Evolutionary conservation across 2,888 invertebrate species (phyloP), one percentile per base, ranked within the genome.

Genomic region (Eristalis intricaria): DNA sequence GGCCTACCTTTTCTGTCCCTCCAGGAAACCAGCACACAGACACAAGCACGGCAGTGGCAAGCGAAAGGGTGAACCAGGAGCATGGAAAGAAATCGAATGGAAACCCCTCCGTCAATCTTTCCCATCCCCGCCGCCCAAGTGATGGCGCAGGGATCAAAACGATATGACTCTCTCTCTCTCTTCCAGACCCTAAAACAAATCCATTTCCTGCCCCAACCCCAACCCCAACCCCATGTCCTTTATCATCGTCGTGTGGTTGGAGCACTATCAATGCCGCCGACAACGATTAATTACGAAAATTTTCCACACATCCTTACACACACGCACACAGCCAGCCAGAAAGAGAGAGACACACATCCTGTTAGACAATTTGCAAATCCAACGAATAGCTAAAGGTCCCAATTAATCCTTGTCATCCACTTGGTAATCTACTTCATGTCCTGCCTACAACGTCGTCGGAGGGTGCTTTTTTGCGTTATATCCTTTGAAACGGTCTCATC

Each of bases 361-460:
- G 50, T 82, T 73, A 79, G 83, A 86, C 74, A 71, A 83, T 83
- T 86, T 83, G 86, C 78, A 86, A 85, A 77, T 81, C 71, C 81
- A 81, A 74, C 69, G 77, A 85, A 82, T 75, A 75, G 69, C 83
- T 71, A 74, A 78, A 86, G 82, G 74, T 71, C 82, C 78, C 86
- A 86, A 86, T 86, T 86, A 86, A 86, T 86, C 86, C 83, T 86
- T 86, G 86, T 86, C 86, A 86, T 83, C 86, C 86, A 86, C 83
- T 86, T 86, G 82, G 77, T 86, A 86, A 86, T 85, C 85, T 85
- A 81, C 82, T 81, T 70, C 69, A 77, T 77, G 65, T 69, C 69
- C 71, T 65, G 68, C 58, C 61, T 68, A 64, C 38, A 19, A 50
- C 19, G 50, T n/a, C 43, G 50, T 43, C 26, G 43, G 11, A 43